Evolutionary conservation across 1,140 invertebrate genomes (phyloP).

Genomic region (Radopholus similis): DNA sequence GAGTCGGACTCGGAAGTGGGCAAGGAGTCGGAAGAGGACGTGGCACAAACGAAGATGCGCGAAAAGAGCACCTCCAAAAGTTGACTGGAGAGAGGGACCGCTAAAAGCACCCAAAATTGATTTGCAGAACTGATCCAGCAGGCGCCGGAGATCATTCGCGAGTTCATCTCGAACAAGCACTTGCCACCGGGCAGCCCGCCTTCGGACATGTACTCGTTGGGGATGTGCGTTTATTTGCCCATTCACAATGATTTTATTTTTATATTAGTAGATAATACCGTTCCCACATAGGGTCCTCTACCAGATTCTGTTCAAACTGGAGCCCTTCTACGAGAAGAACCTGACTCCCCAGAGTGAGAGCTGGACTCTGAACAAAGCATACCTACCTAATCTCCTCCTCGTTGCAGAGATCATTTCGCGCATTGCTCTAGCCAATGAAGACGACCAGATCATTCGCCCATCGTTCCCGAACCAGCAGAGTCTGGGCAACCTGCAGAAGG

Average conservation of each 20-base stretch:
- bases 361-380: not conserved
- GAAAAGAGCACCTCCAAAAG: slow-evolving; percentile 9
- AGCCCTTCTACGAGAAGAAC: slow-evolving; percentile 55
- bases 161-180: slow-evolving; percentile 46
- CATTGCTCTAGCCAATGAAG: slow-evolving; percentile 54
- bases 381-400: too few relatives aligned
- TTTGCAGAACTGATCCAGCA: slow-evolving; percentile 51
- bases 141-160: slow-evolving; percentile 57
- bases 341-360: slow-evolving; percentile 37
- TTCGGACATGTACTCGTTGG: slow-evolving; percentile 52
- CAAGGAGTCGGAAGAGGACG: not conserved
- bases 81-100: not conserved
- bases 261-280: slow-evolving; percentile 24
- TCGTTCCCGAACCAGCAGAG: slow-evolving; percentile 48
- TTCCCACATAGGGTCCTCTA: slow-evolving; percentile 39
- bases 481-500: not conserved
- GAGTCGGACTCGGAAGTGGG: slow-evolving; percentile 1
- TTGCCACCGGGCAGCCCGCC: slow-evolving; percentile 43
- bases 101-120: slow-evolving; percentile 11
- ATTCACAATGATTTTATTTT: not conserved
- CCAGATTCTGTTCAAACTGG: slow-evolving; percentile 54
- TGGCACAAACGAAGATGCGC: not conserved
- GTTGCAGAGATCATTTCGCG: slow-evolving; percentile 50
- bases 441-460: slow-evolving; percentile 52
- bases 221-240: too few relatives aligned